Evolutionary conservation across 37 sponge, comb jelly and placozoan genomes (phyloP).

Genomic region (Cliona cf. orientalis): DNA sequence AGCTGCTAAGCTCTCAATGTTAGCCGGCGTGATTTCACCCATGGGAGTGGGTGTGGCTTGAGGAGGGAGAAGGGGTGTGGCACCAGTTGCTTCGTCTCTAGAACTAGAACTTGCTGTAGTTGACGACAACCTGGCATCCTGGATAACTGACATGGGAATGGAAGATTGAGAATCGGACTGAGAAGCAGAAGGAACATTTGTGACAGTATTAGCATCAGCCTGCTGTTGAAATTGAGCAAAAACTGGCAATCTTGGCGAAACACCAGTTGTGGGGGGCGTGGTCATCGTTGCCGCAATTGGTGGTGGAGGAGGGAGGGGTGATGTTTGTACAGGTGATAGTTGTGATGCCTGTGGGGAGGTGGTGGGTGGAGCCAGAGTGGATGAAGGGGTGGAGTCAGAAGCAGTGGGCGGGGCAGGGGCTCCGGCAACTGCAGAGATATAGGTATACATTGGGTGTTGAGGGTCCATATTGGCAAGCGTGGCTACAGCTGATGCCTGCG

Average conservation of each 20-base stretch:
- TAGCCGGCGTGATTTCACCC: background rate
- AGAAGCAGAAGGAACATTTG: background rate
- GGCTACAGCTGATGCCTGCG: conserved; percentile 68
- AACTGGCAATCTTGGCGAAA: conserved; percentile 46
- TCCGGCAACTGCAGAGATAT: conserved; percentile 81
- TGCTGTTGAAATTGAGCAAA: conserved; percentile 42
- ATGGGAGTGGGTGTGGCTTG: background rate
- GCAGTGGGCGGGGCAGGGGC: conserved; percentile 72
- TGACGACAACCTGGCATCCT: background rate
- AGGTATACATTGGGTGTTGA: conserved; percentile 79
- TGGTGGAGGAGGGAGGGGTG: background rate
- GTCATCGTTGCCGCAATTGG: background rate
- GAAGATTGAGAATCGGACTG: conserved; percentile 7
- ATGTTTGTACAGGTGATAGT: background rate
- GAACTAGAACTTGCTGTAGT: background rate
- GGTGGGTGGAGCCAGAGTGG: background rate
- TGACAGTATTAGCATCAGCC: background rate
- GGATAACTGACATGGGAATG: conserved; percentile 52
- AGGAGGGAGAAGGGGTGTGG: too few species aligned
- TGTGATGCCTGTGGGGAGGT: conserved; percentile 21
- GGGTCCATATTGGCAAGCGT: conserved; percentile 52
- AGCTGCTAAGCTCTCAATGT: background rate
- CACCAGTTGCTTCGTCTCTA: background rate
- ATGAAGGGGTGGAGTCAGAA: conserved; percentile 9
- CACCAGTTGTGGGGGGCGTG: background rate